Percentiles rank a stretch among this genome's conserved stretches.
These are phyloP conservation scores for Tachystola acroxantha DNA, from an alignment of 2,888 invertebrate species.

Conservation along the genomic window DNA sequence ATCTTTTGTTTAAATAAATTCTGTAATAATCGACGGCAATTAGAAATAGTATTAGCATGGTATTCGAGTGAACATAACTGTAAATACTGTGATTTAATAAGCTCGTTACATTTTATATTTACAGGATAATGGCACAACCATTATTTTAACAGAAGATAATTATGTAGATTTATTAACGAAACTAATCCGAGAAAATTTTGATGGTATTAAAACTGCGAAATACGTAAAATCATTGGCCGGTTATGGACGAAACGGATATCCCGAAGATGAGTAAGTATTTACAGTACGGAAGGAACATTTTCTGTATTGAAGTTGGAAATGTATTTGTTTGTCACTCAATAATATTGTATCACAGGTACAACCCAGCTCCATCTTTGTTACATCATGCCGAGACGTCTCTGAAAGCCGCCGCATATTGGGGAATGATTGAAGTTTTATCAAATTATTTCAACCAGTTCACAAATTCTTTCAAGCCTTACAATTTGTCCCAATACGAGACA, in stretches of 20 bases:
- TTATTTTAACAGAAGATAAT: constrained; percentile 52
- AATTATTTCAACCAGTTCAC: constrained; percentile 52
- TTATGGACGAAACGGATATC: constrained; percentile 45
- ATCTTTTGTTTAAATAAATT: too few relatives aligned
- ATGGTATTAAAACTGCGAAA: constrained; percentile 47
- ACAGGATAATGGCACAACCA: constrained; percentile 52
- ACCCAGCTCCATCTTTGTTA: constrained; percentile 56
- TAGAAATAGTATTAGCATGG: too few relatives aligned
- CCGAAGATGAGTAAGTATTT: constrained; percentile 39
- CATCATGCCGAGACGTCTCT: constrained; percentile 62
- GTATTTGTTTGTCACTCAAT: background rate
- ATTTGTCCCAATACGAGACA: constrained; percentile 42
- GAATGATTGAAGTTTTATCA: constrained; percentile 42
- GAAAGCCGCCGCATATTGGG: constrained; percentile 59
- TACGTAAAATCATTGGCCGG: constrained; percentile 51
- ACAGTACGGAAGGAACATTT: too few relatives aligned
- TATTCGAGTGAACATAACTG: too few relatives aligned
- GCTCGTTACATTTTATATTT: too few relatives aligned
- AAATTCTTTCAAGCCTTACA: constrained; percentile 37
- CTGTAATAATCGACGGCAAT: too few relatives aligned
- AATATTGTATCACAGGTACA: constrained; percentile 43
- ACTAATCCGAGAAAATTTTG: constrained; percentile 57
- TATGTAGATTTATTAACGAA: constrained; percentile 52
- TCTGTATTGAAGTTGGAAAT: background rate
- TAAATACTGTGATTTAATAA: too few relatives aligned